phyloP scores from a whole-genome alignment of 2,888 invertebrate species.

The Alentia gelatinosa region DNA sequence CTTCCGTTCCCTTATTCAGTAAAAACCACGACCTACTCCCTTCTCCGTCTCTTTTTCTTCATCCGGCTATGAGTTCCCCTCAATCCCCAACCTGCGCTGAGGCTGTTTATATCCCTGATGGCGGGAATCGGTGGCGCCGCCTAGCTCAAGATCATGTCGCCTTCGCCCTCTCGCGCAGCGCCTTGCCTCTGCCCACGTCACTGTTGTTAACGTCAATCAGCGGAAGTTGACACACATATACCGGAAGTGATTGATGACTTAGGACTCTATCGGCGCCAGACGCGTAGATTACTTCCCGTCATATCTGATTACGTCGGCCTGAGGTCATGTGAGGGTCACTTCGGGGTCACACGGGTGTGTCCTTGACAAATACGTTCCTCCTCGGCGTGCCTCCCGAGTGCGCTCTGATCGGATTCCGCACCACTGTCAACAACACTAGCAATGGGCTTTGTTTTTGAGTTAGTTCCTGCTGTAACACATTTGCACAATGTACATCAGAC shows the following conservation, averaged over 20 bases:
- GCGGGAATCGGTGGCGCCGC: not conserved
- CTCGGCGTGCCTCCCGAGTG: no score
- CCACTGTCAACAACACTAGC: no score
- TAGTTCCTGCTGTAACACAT: no score
- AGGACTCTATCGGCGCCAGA: not conserved
- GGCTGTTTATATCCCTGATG: not conserved
- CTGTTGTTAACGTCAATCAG: constrained; percentile 7
- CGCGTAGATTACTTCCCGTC: constrained; percentile 31
- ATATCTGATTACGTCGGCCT: constrained; percentile 4
- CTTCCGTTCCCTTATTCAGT: not conserved
- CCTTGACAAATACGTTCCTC: constrained; percentile 4
- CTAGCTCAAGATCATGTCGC: not conserved
- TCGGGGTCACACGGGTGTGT: not conserved
- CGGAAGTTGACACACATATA: constrained; percentile 40
- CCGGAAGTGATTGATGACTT: constrained; percentile 36
- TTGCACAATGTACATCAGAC: no score
- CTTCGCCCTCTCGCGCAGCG: not conserved
- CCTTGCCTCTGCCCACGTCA: not conserved
- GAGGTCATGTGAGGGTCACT: not conserved
- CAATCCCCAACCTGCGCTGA: not conserved
- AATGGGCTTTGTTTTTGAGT: no score
- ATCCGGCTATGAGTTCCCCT: no score
- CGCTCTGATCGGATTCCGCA: no score
- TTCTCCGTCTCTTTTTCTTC: not conserved
- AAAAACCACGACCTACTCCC: not conserved